Base-by-base conservation (phyloP, 2,888 invertebrate species). In the Rotaria socialis region DNA sequence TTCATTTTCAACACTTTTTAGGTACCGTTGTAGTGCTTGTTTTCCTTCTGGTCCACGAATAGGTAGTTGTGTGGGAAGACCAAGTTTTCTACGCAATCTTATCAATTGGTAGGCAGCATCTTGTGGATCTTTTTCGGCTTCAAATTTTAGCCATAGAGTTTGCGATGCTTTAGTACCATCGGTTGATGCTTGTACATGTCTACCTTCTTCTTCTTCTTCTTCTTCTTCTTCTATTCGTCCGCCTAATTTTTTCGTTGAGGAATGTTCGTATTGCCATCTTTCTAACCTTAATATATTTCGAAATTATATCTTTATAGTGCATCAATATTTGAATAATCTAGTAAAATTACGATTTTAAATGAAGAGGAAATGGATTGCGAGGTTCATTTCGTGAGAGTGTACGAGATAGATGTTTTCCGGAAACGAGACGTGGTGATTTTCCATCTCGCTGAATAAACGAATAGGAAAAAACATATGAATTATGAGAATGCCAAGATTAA, bases 101-200 rank as follows among this genome's bases (percentile, higher is more conserved):
- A 86, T 84, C 22, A 86, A 84, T 52, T 86, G 86, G 67, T 58
- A 35, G 5, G 84, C 84, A 84, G 86, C 84, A 74, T 86, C 86
- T 2, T 41, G 50, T n/a, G 27, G 4, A 84, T 86, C 67, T 67
- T 84, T 24, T 80, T 80, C 80, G 11, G 80, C 80, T n/a, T 80
- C 80, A 80, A 80, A 80, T 47, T 80, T 80, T 24, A 80, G 5
- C 80, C 80, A 80, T 24, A 80, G 22, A 4, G 35, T 47, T 11
- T 43, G 80, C 47, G 24, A 11, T 22, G 35, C 7, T 67, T 3
- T 6, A 6, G 47, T 10, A n/a, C 47, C 4, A 5, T 3, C 10
- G 47, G n/a, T 3, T 47, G 80, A n/a, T 80, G 47, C 22, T 10
- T 47, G 27, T 19, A 19, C 6, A 35, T 35, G 67, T 27, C 0